Evolutionary conservation across 1,140 invertebrate genomes (phyloP).

Genomic region (Caenorhabditis latens): DNA sequence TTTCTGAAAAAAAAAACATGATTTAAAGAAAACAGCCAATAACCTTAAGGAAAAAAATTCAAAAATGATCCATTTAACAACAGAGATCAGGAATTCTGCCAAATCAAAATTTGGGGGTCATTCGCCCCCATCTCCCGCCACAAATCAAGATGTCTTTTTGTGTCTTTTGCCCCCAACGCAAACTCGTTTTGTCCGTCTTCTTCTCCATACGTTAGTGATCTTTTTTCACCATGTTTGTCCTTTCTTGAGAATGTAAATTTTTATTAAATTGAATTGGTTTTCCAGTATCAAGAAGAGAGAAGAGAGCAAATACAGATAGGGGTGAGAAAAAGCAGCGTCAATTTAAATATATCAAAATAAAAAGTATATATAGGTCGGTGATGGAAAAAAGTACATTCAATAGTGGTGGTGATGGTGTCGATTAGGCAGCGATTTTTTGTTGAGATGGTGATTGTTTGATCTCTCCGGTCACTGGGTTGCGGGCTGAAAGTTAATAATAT

Average conservation of each 20-base stretch:
- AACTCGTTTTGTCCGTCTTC: conserved; percentile 1
- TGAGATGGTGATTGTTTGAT: conserved; percentile 53
- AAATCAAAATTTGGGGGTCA: conserved; percentile 23
- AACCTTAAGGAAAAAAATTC: not conserved
- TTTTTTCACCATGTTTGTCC: not conserved
- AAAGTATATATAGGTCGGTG: no score
- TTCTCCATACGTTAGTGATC: not conserved
- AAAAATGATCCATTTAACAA: not conserved
- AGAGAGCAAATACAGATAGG: no score
- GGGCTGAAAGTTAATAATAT: conserved; percentile 42
- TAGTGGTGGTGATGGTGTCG: not conserved
- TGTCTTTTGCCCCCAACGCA: not conserved
- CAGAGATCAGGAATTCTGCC: conserved; percentile 18
- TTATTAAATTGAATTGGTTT: no score
- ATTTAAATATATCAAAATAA: no score
- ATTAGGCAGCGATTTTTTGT: conserved; percentile 40
- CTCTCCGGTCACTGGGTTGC: conserved; percentile 60
- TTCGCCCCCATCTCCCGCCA: not conserved
- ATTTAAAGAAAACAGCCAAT: no score
- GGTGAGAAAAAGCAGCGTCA: no score
- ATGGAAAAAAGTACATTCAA: no score
- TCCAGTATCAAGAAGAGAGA: no score
- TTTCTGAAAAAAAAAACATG: no score
- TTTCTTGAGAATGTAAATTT: not conserved
- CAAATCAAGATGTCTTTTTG: conserved; percentile 20